Conservation (phyloP, 2,888 invertebrate genomes). For the Parnassius smintheus region DNA sequence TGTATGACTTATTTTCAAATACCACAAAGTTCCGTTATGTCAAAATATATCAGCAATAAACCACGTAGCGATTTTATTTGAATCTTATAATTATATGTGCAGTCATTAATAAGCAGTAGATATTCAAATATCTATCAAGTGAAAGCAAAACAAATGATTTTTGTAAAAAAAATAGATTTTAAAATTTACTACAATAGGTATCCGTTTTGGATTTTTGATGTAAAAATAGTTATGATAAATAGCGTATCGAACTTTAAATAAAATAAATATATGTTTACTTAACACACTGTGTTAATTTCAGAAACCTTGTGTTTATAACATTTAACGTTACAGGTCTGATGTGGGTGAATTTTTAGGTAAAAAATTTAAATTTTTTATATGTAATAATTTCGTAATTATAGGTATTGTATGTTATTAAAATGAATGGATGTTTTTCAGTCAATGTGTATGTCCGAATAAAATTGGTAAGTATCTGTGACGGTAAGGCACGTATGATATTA, state of each 20-base stretch:
- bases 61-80: slow-evolving; percentile 12
- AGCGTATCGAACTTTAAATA: slow-evolving; percentile 57
- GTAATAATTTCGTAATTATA: slow-evolving; percentile 6
- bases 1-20: not conserved
- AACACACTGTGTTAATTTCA: slow-evolving; percentile 52
- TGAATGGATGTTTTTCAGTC: slow-evolving; percentile 55
- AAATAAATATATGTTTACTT: slow-evolving; percentile 69
- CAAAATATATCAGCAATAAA: slow-evolving; percentile 9
- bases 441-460: slow-evolving; percentile 31
- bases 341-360: slow-evolving; percentile 2
- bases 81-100: slow-evolving; percentile 12
- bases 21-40: slow-evolving; percentile 3
- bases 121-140: slow-evolving; percentile 18
- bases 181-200: slow-evolving; percentile 16
- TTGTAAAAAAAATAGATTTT: slow-evolving; percentile 14
- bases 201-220: slow-evolving; percentile 40
- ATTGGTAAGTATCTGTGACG: slow-evolving; percentile 25
- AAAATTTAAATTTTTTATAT: slow-evolving; percentile 19
- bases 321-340: slow-evolving; percentile 11
- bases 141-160: slow-evolving; percentile 22
- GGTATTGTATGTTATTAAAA: slow-evolving; percentile 28
- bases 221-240: slow-evolving; percentile 45
- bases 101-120: slow-evolving; percentile 10
- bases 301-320: slow-evolving; percentile 30
- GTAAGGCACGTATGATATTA: slow-evolving; percentile 37